These are phyloP conservation scores for Lithobates pipiens DNA, from an alignment of 2,797 vertebrate species.

Conservation along the genomic window DNA sequence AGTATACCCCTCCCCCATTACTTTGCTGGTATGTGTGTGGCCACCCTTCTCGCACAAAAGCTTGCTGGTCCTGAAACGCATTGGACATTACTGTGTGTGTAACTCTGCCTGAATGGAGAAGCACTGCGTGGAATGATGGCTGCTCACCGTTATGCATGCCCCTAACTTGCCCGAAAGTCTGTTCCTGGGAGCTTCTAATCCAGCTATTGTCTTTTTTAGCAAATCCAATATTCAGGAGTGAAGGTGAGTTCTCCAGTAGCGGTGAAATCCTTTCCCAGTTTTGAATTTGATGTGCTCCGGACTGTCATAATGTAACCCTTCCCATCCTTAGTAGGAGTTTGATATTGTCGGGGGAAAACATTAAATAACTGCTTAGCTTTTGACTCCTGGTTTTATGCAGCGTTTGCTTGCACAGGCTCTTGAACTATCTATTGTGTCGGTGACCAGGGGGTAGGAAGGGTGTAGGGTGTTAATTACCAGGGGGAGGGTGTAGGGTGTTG, in stretches of 20 bases:
- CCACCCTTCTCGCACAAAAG: not conserved
- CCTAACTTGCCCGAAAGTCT: conserved; percentile 2
- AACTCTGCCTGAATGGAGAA: not conserved
- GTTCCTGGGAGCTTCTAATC: conserved; percentile 37
- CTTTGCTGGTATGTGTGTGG: not conserved
- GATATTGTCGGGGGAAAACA: not conserved
- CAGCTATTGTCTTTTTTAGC: conserved; percentile 51
- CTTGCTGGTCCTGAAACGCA: not conserved
- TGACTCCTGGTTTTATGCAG: no score
- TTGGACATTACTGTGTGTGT: not conserved
- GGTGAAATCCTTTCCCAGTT: not conserved
- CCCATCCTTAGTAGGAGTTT: not conserved
- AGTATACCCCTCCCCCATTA: not conserved
- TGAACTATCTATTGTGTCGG: no score
- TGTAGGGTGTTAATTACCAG: no score
- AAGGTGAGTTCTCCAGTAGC: conserved; percentile 11
- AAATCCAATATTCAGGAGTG: conserved; percentile 44
- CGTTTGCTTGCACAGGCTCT: no score
- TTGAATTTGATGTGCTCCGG: not conserved
- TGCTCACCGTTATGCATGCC: not conserved
- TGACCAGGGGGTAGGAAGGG: no score
- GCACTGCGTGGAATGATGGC: not conserved
- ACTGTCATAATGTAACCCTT: not conserved
- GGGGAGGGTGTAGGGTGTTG: no score
- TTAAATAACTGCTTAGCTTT: not conserved